These are phyloP conservation scores for Petromus typicus DNA, from an alignment of 2,113 vertebrate genomes.

Conservation along the genomic window DNA sequence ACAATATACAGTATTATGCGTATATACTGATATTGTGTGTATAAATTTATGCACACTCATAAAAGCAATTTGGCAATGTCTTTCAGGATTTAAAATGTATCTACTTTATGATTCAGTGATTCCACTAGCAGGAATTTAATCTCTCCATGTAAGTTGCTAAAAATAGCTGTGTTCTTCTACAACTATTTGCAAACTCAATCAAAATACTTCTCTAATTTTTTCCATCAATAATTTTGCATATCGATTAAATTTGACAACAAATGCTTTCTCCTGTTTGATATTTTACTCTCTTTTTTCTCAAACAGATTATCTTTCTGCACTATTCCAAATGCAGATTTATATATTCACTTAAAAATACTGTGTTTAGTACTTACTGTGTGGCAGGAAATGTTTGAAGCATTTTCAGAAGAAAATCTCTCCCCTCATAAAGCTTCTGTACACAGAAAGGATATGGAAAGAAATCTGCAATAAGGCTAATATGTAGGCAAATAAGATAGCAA, in stretches of 20 bases:
- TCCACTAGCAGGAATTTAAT: constrained; percentile 14
- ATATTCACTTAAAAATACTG: constrained; percentile 9
- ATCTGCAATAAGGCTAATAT: neutral
- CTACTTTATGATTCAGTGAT: constrained; percentile 36
- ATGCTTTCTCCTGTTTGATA: neutral
- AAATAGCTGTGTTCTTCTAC: neutral
- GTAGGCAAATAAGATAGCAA: neutral
- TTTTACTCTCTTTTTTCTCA: neutral
- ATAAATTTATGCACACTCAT: constrained; percentile 32
- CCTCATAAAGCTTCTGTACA: neutral
- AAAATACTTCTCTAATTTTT: neutral
- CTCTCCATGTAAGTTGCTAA: neutral
- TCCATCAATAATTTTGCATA: neutral
- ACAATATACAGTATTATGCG: neutral
- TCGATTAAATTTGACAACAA: constrained; percentile 28
- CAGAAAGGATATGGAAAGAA: neutral
- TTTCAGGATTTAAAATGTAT: constrained; percentile 42
- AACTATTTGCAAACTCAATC: constrained; percentile 22
- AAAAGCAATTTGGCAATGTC: constrained; percentile 25
- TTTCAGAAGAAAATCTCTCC: neutral
- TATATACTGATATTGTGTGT: neutral
- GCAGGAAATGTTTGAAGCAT: neutral
- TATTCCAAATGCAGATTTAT: neutral
- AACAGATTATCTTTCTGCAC: neutral
- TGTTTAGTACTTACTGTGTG: neutral